A percentile compares a stretch with the other conserved stretches of the same genome.
Evolutionary conservation across 2,113 vertebrate genomes (phyloP).

Genomic region (Ammospiza caudacuta): DNA sequence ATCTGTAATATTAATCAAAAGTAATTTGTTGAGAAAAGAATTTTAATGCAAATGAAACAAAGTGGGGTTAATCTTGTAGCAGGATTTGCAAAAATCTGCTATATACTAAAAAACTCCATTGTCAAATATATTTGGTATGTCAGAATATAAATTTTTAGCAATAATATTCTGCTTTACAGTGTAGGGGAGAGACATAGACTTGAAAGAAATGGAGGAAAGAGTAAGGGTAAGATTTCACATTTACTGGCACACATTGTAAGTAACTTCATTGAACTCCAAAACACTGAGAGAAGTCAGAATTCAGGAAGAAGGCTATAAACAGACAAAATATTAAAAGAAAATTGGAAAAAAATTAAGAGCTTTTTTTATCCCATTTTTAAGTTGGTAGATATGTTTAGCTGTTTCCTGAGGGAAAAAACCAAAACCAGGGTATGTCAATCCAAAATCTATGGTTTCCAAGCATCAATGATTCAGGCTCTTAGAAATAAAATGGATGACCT

Average conservation of each 20-base stretch:
- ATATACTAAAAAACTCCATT: not conserved
- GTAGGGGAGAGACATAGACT: not conserved
- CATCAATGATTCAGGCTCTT: not conserved
- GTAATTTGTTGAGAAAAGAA: not conserved
- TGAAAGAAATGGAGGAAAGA: not conserved
- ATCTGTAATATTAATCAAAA: not conserved
- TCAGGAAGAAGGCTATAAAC: not conserved
- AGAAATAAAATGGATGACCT: not conserved
- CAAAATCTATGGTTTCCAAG: not conserved
- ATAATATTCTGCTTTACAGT: not conserved
- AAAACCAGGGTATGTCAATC: fast-evolving
- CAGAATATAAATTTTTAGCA: not conserved
- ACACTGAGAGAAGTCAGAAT: not conserved
- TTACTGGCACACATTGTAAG: fast-evolving
- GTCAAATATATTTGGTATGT: not conserved
- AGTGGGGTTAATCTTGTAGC: not conserved
- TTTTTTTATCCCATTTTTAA: not conserved
- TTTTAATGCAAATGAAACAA: not conserved
- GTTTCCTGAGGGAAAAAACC: not conserved
- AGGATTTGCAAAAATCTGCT: not conserved
- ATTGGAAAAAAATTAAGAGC: not conserved
- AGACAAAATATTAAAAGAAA: not conserved
- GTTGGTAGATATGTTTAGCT: not conserved
- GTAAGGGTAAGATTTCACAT: not conserved
- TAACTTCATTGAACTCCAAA: not conserved